A percentile compares a stretch with the other conserved stretches of the same genome.
Evolutionary conservation across 2,888 invertebrate genomes (phyloP).

Genomic region (Cheilosia urbana): DNA sequence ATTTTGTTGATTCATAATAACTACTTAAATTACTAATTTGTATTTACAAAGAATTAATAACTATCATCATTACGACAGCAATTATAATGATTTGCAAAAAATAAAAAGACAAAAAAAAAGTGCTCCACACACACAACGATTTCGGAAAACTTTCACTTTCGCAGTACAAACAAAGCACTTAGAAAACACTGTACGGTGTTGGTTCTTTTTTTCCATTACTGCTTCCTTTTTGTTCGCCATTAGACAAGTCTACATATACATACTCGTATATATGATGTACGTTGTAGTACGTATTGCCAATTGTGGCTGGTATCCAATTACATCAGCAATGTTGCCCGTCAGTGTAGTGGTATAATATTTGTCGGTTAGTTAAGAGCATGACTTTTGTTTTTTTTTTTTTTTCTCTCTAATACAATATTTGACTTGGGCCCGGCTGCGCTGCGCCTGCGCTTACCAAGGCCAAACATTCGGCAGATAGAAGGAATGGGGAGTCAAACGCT

Average conservation of each 20-base stretch:
- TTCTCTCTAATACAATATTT: constrained; percentile 11
- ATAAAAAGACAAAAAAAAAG: constrained; percentile 1
- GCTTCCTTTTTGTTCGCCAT: constrained; percentile 30
- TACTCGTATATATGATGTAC: not conserved
- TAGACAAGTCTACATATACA: not conserved
- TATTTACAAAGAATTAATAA: constrained; percentile 3
- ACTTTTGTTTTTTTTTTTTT: constrained; percentile 24
- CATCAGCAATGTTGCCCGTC: constrained; percentile 21
- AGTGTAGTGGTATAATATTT: constrained; percentile 33
- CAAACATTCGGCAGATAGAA: constrained; percentile 35
- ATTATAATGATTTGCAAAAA: constrained; percentile 23
- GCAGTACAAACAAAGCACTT: constrained; percentile 3
- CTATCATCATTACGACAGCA: constrained; percentile 8
- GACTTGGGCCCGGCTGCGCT: constrained; percentile 41
- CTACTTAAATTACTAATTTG: not conserved
- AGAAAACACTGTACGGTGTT: constrained; percentile 17
- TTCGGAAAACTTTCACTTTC: constrained; percentile 56
- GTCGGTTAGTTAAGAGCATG: constrained; percentile 37
- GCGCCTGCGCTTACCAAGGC: constrained; percentile 44
- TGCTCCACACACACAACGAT: constrained; percentile 22
- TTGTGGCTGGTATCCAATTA: constrained; percentile 44
- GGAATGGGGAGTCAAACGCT: constrained; percentile 19
- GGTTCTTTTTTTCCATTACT: constrained; percentile 22
- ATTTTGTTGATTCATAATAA: not conserved
- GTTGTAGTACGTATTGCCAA: constrained; percentile 18